Evolutionary conservation across 2,113 vertebrate species (phyloP), one percentile per base, ranked within the genome.

Genomic region (Fukomys damarensis): DNA sequence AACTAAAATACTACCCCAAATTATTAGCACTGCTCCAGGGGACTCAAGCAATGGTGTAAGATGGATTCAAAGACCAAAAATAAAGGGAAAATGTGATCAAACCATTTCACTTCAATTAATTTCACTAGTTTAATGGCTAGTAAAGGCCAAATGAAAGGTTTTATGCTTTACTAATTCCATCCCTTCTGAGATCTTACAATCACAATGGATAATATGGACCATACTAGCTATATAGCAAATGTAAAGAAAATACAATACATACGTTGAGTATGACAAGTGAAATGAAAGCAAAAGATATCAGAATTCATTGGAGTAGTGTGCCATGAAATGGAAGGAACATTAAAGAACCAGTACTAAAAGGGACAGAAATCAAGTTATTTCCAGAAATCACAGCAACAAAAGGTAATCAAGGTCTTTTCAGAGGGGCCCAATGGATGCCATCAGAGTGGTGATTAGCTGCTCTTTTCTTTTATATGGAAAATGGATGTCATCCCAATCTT

Each of bases 71-170:
- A 61, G 32, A 96, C 26, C 68, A 90, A 96, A 94, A 93, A 54
- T 95, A 93, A 89, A 94, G n/a, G 8, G 13, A 92, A 22, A 95
- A 92, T 89, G 83, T 65, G 32, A 95, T 95, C 66, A 94, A 94
- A 95, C 10, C 4, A 93, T 61, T 46, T 79, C 26, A 81, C 30
- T 96, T 95, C 38, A 84, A 66, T 84, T 92, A 89, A 90, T 94
- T 96, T 93, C 49, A 86, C 87, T 58, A 61, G 91, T 74, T 54
- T 82, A 96, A 72, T 65, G 77, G 19, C 63, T 61, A 84, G 24
- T 59, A 82, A 94, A 84, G 52, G 41, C 83, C 66, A 89, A 91
- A 13, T 66, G 49, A 79, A 96, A 74, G 35, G n/a, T 70, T 94
- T 26, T 72, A 79, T 74, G 38, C 17, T 94, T 96, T 86, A 72